Evolutionary conservation across 2,797 vertebrate genomes (phyloP), one percentile per base, ranked within the genome.

Genomic region (Benthosema pterotum): DNA sequence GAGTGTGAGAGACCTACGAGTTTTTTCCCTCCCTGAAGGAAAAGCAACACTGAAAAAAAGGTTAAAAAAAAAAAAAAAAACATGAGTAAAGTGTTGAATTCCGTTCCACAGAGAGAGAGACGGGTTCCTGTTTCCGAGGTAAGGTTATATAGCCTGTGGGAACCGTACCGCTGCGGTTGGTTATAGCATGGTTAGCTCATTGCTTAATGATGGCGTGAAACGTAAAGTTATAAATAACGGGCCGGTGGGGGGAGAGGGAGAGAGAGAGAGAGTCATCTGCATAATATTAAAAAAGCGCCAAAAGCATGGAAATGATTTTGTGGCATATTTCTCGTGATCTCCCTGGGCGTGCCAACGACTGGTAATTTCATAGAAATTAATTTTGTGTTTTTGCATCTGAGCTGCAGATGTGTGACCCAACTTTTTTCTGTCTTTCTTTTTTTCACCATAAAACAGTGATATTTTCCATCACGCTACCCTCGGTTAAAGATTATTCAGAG

Each of bases 71-170:
- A n/a, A n/a, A 83, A 60, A 58, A 78, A 74, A 58, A 78, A 74
- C n/a, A n/a, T n/a, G n/a, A n/a, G n/a, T n/a, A 84, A 72, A 79
- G 74, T 74, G 70, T 84, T 74, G 83, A 80, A 81, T 83, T 79
- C 67, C 79, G 74, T 60, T 80, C 72, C 77, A 54, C 42, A 42
- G 71, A 58, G 79, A 65, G 71, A 58, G 79, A 65, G 64, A 74
- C 80, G 58, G 75, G 66, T 75, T 83, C 82, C 85, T 63, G 78
- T n/a, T 79, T 53, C 84, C 72, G 83, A 89, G 89, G 89, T 91
- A 91, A 91, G 91, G 28, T 78, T 71, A 76, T 70, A 70, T 65
- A 64, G 60, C 47, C 47, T n/a, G n/a, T n/a, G n/a, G n/a, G n/a
- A n/a, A n/a, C n/a, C n/a, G n/a, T n/a, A n/a, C n/a, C n/a, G n/a